A percentile compares a stretch with the other conserved stretches of the same genome.
Evolutionary conservation across 2,888 invertebrate species (phyloP).

Genomic region (Phyto melanocephala): DNA sequence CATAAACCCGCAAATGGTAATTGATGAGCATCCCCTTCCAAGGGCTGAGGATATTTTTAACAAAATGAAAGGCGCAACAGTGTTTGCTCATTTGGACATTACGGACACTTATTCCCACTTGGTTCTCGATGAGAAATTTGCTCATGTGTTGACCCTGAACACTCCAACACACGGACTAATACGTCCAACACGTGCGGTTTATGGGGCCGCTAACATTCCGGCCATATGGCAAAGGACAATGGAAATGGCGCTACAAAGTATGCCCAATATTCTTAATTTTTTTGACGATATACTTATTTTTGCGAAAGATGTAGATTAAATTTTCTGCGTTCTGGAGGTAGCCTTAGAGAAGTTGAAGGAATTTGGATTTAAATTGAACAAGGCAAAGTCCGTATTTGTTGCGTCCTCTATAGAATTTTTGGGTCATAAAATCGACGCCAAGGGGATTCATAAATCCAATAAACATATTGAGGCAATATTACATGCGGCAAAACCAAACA

Average conservation of each 20-base stretch:
- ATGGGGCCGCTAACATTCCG: slow-evolving; percentile 45
- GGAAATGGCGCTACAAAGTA: slow-evolving; percentile 29
- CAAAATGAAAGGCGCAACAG: slow-evolving; percentile 9
- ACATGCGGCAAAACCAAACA: slow-evolving; percentile 23
- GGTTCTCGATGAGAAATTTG: slow-evolving; percentile 44
- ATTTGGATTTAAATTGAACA: slow-evolving; percentile 43
- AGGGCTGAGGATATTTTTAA: slow-evolving; percentile 19
- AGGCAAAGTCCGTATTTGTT: slow-evolving; percentile 44
- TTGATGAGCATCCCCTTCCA: slow-evolving; percentile 50
- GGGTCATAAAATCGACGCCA: slow-evolving; percentile 39
- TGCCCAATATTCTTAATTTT: slow-evolving; percentile 35
- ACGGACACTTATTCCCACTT: slow-evolving; percentile 55
- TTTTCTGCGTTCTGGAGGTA: neutral
- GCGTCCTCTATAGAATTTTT: slow-evolving; percentile 40
- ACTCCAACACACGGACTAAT: slow-evolving; percentile 1
- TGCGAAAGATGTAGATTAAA: slow-evolving; percentile 45
- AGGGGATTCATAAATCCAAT: slow-evolving; percentile 46
- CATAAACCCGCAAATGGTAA: slow-evolving; percentile 44
- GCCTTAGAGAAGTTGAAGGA: neutral
- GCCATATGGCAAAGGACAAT: slow-evolving; percentile 52
- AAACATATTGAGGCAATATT: slow-evolving; percentile 50
- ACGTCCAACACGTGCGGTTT: slow-evolving; percentile 5
- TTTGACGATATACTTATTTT: slow-evolving; percentile 50
- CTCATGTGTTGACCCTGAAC: neutral
- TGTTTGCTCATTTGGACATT: slow-evolving; percentile 35